Conservation (phyloP, 2,113 vertebrate genomes). For the Myrmecophaga tridactyla region DNA sequence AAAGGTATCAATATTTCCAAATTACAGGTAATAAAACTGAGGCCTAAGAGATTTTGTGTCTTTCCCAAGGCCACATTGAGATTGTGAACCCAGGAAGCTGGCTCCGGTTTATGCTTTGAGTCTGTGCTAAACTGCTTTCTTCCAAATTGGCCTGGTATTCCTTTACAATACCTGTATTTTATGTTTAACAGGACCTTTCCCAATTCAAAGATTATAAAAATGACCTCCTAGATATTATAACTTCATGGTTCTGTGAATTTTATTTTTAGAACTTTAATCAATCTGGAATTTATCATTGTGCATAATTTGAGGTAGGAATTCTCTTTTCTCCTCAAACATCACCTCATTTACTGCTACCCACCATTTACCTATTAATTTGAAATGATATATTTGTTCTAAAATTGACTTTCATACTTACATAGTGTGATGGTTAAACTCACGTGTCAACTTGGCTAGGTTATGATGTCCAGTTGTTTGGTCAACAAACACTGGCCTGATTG, state of each 20-base stretch:
- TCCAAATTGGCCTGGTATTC: not conserved
- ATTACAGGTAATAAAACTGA: not conserved
- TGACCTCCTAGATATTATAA: not conserved
- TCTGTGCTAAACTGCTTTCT: not conserved
- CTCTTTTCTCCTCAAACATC: not conserved
- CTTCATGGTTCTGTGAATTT: not conserved
- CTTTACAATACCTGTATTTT: not conserved
- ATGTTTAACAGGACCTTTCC: not conserved
- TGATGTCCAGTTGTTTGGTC: no score
- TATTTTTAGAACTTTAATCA: not conserved
- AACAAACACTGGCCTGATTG: no score
- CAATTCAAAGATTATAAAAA: not conserved
- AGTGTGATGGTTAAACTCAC: no score
- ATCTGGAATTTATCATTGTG: not conserved
- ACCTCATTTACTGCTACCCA: not conserved
- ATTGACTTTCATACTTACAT: not conserved
- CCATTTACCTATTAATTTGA: not conserved
- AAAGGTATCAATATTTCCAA: not conserved
- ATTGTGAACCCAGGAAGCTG: not conserved
- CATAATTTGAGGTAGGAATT: not conserved
- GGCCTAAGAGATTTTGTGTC: not conserved
- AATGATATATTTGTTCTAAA: not conserved
- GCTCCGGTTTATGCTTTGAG: not conserved
- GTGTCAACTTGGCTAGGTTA: no score
- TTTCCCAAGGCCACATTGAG: not conserved